Conservation (phyloP, 2,888 invertebrate species). For the Oxytorus armatus region DNA sequence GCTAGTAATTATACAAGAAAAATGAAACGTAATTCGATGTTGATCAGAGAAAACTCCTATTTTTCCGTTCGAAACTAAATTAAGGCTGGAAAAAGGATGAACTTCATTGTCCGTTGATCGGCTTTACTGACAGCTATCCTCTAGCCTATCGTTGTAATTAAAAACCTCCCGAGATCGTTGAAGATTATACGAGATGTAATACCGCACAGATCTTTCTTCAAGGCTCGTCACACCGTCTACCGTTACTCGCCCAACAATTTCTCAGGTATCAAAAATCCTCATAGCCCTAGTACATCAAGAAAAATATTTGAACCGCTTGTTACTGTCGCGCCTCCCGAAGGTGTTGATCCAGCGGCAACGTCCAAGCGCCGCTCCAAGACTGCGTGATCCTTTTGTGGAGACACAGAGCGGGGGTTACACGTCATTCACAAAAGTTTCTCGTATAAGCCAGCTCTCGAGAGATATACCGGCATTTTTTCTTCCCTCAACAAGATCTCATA, state of each 20-base stretch:
- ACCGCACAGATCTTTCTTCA: too few relatives aligned
- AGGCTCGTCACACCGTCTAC: too few relatives aligned
- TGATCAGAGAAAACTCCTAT: too few relatives aligned
- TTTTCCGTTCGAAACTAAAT: too few relatives aligned
- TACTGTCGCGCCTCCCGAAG: constrained; percentile 35
- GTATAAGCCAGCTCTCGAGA: constrained; percentile 43
- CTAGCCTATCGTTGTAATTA: too few relatives aligned
- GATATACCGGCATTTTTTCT: constrained; percentile 4
- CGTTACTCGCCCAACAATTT: not conserved
- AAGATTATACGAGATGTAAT: too few relatives aligned
- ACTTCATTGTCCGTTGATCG: too few relatives aligned
- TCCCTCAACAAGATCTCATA: constrained; percentile 37
- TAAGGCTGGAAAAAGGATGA: too few relatives aligned
- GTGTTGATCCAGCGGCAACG: constrained; percentile 27
- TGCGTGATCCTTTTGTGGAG: constrained; percentile 29
- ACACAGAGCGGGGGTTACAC: constrained; percentile 3
- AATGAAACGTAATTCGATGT: too few relatives aligned
- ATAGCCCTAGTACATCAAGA: not conserved
- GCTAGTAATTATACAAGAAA: too few relatives aligned
- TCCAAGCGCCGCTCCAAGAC: constrained; percentile 38
- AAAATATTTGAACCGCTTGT: constrained; percentile 37
- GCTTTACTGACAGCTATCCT: too few relatives aligned
- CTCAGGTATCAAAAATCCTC: not conserved
- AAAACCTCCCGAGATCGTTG: too few relatives aligned
- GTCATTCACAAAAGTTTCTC: constrained; percentile 21